Base-by-base conservation (phyloP, 1,140 invertebrate species). In the Caerostris extrusa region DNA sequence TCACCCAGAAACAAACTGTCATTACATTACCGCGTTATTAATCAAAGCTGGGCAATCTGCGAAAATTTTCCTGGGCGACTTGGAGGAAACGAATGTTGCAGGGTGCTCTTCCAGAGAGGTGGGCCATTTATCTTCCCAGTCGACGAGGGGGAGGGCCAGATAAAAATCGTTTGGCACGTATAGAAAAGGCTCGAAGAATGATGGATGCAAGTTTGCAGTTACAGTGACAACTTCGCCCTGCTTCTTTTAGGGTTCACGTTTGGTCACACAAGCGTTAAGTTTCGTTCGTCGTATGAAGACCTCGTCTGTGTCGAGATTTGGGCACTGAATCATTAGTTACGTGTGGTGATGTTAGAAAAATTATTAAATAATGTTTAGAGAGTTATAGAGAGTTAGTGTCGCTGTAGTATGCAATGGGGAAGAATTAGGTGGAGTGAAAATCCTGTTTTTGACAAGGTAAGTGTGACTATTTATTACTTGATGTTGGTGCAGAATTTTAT, bases 121-220 rank as follows among this genome's bases (percentile, higher is more conserved):
- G 55, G 71, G 82, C 81, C 90, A 92, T 92, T 92, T 92, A 92
- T 92, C 90, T 92, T 85, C 34, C 71, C 17, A 50, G 69, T n/a
- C 55, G 90, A 55, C 50, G 88, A 57, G 56, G 82, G 82, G 90
- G 53, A n/a, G n/a, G 82, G 34, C 50, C 61, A 58, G 90, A 92
- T 92, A 92, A 92, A 92, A 83, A 92, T 92, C 90, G 90, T 85
- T 92, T 92, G 90, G 90, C 58, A 92, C 69, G 90, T 81, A 82
- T 58, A 82, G 82, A 81, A 58, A 56, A 81, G 60, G 60, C 55
- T 81, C 82, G 90, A 92, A 85, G 61, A 85, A 92, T 92, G 90
- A 92, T 92, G 90, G 90, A 92, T 92, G 90, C 90, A 19, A 67
- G 77, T 34, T 85, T 53, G 60, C 34, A 19, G 58, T 34, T 67